Base-by-base conservation (phyloP, 2,888 invertebrate genomes). In the Limnephilus rhombicus region DNA sequence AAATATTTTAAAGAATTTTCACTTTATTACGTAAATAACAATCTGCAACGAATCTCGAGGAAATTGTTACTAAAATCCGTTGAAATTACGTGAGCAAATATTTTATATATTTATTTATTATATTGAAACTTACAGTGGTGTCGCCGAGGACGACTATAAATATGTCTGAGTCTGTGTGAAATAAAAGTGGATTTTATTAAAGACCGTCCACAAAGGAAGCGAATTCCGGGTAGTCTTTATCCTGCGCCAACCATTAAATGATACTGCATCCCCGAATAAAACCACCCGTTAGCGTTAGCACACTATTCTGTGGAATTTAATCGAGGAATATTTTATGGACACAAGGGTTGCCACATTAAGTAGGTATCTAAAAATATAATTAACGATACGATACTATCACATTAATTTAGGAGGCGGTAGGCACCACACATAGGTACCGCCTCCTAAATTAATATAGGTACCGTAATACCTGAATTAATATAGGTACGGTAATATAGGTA, bases 151-250 rank as follows among this genome's bases (percentile, higher is more conserved):
- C 34, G 31, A 34, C 37, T 1, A 37, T 45, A 45, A 45, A 45
- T 34, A 83, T 18, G 83, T 83, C 68, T 31, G 87, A n/a, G 83
- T 83, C 68, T 31, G 87, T 15, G 88, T 89, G 88, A 80, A 89
- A 80, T 89, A 89, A 89, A 89, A 89, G n/a, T 80, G 88, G 41
- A n/a, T 80, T 89, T 89, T 80, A 89, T 89, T 29, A 89, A 89
- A 80, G 80, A 80, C 34, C 37, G 11, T 80, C 11, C 88, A 15
- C 29, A 68, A 24, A 80, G n/a, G 53, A 45, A 45, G n/a, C 29
- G 41, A n/a, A 86, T 86, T 45, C 29, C 13, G 24, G 45, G 29
- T 12, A 24, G 37, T 24, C 31, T 34, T 24, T 49, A 53, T 80
- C 34, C 88, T 89, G 88, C n/a, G 31, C 34, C 5, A 80, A 9